Conservation (phyloP, 2,113 vertebrate species). For the Cololabis saira region DNA sequence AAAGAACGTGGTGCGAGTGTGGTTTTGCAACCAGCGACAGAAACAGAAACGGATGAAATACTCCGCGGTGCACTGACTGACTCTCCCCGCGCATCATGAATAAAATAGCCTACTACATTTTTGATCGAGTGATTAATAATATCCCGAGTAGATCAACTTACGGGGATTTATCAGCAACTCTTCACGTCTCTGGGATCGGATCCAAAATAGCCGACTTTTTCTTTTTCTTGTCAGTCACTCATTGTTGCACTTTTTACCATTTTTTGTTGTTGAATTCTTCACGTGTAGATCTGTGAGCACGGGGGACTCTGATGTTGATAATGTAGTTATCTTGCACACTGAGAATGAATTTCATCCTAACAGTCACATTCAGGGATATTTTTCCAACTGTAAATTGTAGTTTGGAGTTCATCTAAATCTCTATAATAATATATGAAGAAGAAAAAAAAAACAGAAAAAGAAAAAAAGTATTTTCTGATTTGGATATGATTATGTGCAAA, state of each 20-base stretch:
- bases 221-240: conserved; percentile 52
- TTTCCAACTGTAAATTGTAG: conserved; percentile 4
- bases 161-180: conserved; percentile 71
- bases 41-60: conserved; percentile 98
- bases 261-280: conserved; percentile 22
- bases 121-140: conserved; percentile 76
- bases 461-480: not conserved
- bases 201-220: conserved; percentile 42
- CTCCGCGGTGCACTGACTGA: conserved; percentile 88
- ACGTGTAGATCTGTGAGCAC: conserved; percentile 36
- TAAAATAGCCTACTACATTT: conserved; percentile 72
- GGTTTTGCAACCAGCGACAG: conserved; percentile 96
- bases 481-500: conserved; percentile 13
- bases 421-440: too few species aligned
- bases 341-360: conserved; percentile 34
- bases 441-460: too few species aligned
- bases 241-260: conserved; percentile 50
- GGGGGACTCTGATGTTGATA: conserved; percentile 36
- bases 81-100: conserved; percentile 63
- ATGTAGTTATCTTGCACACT: conserved; percentile 47
- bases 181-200: conserved; percentile 61
- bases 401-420: not conserved
- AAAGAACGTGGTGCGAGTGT: conserved; percentile 95
- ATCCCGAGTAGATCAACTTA: conserved; percentile 65
- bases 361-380: conserved; percentile 63